Percentiles rank a stretch among this genome's conserved stretches.
Conservation (phyloP, 2,113 vertebrate genomes). For the Arenaria interpres region DNA sequence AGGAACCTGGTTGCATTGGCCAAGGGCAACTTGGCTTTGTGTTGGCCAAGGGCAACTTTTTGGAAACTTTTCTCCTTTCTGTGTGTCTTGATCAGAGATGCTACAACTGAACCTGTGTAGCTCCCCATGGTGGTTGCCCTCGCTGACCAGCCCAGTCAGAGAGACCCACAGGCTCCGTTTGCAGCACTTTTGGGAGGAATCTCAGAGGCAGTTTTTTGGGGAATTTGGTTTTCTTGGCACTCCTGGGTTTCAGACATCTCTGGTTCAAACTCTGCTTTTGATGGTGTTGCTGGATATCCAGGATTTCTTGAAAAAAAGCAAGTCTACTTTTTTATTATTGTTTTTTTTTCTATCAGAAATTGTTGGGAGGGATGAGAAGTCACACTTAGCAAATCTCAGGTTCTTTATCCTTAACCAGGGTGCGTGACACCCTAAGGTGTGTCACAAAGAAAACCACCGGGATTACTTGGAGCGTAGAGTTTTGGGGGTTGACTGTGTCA, state of each 20-base stretch:
- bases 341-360: not conserved
- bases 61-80: not conserved
- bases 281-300: not conserved
- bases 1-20: not conserved
- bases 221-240: not conserved
- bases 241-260: not conserved
- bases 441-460: not conserved
- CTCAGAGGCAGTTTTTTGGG: rapidly evolving
- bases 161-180: not conserved
- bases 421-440: not conserved
- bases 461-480: not conserved
- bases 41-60: not conserved
- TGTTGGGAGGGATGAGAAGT: not conserved
- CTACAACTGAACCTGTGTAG: rapidly evolving
- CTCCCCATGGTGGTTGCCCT: not conserved
- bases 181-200: not conserved
- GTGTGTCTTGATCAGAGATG: not conserved
- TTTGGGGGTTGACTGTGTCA: rapidly evolving
- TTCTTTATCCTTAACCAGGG: not conserved
- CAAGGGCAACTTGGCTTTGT: not conserved
- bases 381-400: not conserved
- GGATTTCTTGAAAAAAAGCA: not conserved
- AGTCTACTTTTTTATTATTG: not conserved
- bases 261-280: not conserved
- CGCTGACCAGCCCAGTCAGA: not conserved